A percentile compares a stretch with the other conserved stretches of the same genome.
Evolutionary conservation across 2,113 vertebrate genomes (phyloP).

Genomic region (Peromyscus leucopus): DNA sequence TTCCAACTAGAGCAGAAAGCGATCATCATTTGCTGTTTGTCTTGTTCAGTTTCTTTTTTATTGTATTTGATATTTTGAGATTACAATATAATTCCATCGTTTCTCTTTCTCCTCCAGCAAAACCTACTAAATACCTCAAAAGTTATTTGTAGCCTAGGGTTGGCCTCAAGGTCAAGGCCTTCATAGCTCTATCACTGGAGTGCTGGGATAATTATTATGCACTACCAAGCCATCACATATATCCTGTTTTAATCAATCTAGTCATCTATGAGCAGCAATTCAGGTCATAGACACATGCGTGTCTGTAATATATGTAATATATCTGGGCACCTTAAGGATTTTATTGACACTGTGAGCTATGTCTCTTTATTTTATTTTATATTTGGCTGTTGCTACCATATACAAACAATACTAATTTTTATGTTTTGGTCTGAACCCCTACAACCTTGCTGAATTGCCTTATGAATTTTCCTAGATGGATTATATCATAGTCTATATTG

Average conservation of each 20-base stretch:
- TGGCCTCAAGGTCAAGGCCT: neutral
- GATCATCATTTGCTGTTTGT: too few relatives aligned
- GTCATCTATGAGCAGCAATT: neutral
- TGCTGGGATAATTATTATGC: neutral
- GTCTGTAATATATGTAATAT: neutral
- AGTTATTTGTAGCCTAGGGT: too few relatives aligned
- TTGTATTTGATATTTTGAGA: neutral
- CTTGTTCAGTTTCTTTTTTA: neutral
- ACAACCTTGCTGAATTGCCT: neutral
- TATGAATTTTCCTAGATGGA: neutral
- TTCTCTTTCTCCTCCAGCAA: neutral
- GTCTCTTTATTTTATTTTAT: constrained; percentile 15
- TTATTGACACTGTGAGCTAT: neutral
- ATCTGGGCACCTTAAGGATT: neutral
- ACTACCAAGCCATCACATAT: neutral
- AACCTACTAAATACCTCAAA: neutral
- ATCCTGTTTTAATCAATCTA: neutral
- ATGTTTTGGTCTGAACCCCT: neutral
- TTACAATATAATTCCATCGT: neutral
- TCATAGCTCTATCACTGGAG: neutral
- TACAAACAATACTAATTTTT: constrained; percentile 1
- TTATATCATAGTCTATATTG: constrained; percentile 9
- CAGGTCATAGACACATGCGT: neutral
- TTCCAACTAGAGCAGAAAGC: too few relatives aligned
- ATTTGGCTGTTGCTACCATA: neutral